Percentiles rank a stretch among this genome's conserved stretches.
Conservation (phyloP, 2,113 vertebrate species). For the Carassius gibelio region DNA sequence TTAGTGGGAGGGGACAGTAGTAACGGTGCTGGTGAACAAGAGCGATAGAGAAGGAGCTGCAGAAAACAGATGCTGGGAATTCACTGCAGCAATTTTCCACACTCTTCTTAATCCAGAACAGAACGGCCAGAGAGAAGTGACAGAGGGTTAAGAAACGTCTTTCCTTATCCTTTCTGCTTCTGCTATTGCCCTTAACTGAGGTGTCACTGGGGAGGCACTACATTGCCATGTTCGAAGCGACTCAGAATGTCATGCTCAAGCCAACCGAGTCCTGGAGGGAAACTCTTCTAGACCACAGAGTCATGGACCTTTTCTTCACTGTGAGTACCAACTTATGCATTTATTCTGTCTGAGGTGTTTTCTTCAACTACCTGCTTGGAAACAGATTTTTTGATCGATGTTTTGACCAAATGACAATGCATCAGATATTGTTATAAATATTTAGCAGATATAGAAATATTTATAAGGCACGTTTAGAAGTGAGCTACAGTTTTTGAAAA, state of each 20-base stretch:
- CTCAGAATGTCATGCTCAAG: conserved; percentile 97
- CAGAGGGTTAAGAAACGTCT: conserved; percentile 63
- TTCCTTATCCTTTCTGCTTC: conserved; percentile 54
- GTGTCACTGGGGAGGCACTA: conserved; percentile 99
- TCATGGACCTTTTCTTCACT: conserved; percentile 99
- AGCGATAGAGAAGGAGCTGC: conserved; percentile 24
- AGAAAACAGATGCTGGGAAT: conserved; percentile 32
- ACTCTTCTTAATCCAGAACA: conserved; percentile 21
- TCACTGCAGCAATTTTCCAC: neutral
- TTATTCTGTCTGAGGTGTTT: neutral
- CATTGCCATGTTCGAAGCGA: conserved; percentile 99
- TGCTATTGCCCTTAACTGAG: conserved; percentile 92
- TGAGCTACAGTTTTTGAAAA: neutral
- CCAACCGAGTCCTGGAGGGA: conserved; percentile 97
- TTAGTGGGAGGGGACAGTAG: conserved; percentile 53
- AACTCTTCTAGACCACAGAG: conserved; percentile 94
- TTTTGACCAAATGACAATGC: neutral
- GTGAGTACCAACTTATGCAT: conserved; percentile 79
- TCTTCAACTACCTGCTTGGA: neutral
- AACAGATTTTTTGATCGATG: neutral
- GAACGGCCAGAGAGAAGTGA: conserved; percentile 26
- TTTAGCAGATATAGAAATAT: neutral
- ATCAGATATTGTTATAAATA: neutral
- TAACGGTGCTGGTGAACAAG: neutral
- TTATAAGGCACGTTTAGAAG: neutral